Percentiles rank a stretch among this genome's conserved stretches.
Evolutionary conservation across 92 coral and sea anemone genomes (phyloP).

Genomic region (Palythoa grandiflora): DNA sequence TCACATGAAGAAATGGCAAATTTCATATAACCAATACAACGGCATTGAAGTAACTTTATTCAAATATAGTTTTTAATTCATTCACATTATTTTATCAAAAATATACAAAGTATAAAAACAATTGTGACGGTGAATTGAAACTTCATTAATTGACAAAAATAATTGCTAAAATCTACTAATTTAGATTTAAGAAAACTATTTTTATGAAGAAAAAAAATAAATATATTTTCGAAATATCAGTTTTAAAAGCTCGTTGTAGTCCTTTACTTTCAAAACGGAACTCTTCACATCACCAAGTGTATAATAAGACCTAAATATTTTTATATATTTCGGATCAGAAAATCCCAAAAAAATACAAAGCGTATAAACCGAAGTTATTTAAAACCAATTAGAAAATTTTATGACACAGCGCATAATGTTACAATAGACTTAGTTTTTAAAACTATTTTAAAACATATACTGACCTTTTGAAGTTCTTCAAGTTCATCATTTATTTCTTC

Average conservation of each 20-base stretch:
- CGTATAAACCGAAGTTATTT: neutral
- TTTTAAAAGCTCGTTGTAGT: neutral
- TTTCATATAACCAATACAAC: no score
- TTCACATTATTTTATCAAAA: no score
- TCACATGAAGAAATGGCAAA: no score
- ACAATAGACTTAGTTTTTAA: neutral
- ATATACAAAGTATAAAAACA: no score
- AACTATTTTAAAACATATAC: constrained; percentile 10
- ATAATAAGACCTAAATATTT: neutral
- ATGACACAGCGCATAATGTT: neutral
- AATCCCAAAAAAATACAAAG: neutral
- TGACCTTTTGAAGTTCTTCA: constrained; percentile 90
- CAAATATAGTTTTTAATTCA: no score
- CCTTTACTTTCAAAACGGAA: no score
- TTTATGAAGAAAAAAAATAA: neutral
- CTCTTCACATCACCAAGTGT: neutral
- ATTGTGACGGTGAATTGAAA: neutral
- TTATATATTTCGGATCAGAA: neutral
- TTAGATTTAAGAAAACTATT: neutral
- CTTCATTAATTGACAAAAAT: neutral
- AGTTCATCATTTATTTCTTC: constrained; percentile 86
- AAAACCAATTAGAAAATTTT: neutral
- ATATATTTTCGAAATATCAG: neutral
- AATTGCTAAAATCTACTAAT: neutral
- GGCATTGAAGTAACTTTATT: no score